phyloP scores from a whole-genome alignment of 2,888 invertebrate genomes.

The Laspeyria flexula region DNA sequence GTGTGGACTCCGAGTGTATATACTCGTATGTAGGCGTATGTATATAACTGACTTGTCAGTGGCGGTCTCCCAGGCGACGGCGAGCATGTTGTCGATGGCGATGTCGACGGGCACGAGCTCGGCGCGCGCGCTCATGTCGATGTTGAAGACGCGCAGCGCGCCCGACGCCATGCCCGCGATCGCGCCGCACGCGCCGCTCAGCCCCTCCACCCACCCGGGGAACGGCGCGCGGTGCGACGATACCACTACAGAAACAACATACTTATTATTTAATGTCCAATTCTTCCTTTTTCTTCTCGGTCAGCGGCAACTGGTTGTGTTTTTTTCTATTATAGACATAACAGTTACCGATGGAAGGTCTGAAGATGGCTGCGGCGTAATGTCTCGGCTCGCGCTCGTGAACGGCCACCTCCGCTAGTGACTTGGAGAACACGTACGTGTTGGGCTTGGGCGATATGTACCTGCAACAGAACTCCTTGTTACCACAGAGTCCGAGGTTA shows the following conservation, averaged over 20 bases:
- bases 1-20: too few species aligned
- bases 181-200: constrained; percentile 93
- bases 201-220: constrained; percentile 95
- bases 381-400: constrained; percentile 83
- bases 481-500: too few species aligned
- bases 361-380: constrained; percentile 91
- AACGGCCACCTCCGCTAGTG: constrained; percentile 92
- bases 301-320: too few species aligned
- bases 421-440: constrained; percentile 96
- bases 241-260: constrained; percentile 76
- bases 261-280: not conserved
- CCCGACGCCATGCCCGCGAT: constrained; percentile 89
- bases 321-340: too few species aligned
- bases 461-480: constrained; percentile 16
- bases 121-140: constrained; percentile 81
- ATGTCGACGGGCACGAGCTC: constrained; percentile 94
- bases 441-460: constrained; percentile 88
- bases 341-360: constrained; percentile 95
- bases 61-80: constrained; percentile 89
- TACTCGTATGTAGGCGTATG: too few species aligned
- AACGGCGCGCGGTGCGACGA: constrained; percentile 86
- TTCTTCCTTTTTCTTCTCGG: not conserved
- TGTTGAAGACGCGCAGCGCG: constrained; percentile 87
- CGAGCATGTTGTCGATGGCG: constrained; percentile 89
- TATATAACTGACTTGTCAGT: constrained; percentile 19